These are phyloP conservation scores for Psilopogon haemacephalus DNA, from an alignment of 2,113 vertebrate genomes.

Conservation along the genomic window DNA sequence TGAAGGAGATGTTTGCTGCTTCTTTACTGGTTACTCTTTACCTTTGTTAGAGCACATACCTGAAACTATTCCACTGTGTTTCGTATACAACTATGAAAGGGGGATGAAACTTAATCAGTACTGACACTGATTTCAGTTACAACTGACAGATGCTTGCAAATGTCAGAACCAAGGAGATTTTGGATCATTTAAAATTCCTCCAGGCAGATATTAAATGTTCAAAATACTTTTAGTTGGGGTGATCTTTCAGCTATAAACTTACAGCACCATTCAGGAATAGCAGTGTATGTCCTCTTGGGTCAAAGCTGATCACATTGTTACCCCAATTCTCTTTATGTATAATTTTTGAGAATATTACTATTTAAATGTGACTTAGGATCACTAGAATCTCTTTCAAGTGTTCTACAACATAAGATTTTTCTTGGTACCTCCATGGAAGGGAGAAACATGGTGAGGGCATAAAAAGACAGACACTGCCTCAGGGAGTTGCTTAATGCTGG, in stretches of 20 bases:
- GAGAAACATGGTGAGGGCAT: background rate
- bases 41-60: background rate
- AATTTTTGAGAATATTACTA: background rate
- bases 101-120: background rate
- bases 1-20: background rate
- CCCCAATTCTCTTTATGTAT: background rate
- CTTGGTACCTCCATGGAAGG: background rate
- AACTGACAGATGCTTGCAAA: background rate
- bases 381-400: background rate
- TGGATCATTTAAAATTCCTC: background rate
- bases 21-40: background rate
- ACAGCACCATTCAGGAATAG: background rate
- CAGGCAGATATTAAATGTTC: background rate
- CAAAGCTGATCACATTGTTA: background rate
- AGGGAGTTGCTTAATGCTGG: background rate
- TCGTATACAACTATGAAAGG: background rate
- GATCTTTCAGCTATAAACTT: background rate
- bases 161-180: background rate
- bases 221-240: background rate
- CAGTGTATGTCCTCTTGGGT: background rate
- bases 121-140: background rate
- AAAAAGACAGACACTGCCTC: background rate
- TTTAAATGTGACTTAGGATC: background rate
- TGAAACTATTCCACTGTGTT: background rate
- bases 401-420: background rate